Percentiles rank a stretch among this genome's conserved stretches.
Conservation (phyloP, 2,888 invertebrate genomes). For the Pilophorus perplexus region DNA sequence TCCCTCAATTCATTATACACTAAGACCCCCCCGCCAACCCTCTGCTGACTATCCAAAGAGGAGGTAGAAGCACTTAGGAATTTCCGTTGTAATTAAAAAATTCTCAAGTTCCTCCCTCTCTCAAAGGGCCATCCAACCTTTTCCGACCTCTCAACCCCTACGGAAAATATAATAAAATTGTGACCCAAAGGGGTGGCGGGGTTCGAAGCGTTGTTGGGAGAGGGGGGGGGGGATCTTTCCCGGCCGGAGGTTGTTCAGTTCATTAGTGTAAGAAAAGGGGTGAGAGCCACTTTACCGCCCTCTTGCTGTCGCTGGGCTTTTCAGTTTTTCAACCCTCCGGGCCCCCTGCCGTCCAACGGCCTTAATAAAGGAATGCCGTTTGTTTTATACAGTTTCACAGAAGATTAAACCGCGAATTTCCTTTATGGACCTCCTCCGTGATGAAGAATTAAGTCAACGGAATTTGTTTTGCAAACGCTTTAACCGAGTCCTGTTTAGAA, state of each 20-base stretch:
- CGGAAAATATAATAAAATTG: constrained; percentile 43
- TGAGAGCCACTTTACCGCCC: constrained; percentile 14
- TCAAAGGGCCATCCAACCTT: neutral
- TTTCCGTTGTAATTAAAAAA: constrained; percentile 43
- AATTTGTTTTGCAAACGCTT: too few relatives aligned
- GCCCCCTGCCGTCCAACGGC: neutral
- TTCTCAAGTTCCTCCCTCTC: constrained; percentile 31
- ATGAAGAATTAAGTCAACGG: neutral
- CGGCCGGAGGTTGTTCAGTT: constrained; percentile 28
- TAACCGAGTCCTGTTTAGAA: too few relatives aligned
- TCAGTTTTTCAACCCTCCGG: too few relatives aligned
- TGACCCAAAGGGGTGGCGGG: too few relatives aligned
- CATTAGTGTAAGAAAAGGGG: constrained; percentile 30
- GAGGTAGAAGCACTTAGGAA: constrained; percentile 36
- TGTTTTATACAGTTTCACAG: constrained; percentile 15
- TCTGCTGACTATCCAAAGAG: neutral
- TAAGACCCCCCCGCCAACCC: constrained; percentile 11
- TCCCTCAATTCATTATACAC: constrained; percentile 36
- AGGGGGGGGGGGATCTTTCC: too few relatives aligned
- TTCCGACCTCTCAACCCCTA: constrained; percentile 3
- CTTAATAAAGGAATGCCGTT: constrained; percentile 20
- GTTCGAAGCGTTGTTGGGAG: too few relatives aligned
- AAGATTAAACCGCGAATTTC: neutral
- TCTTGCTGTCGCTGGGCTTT: neutral
- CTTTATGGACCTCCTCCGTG: neutral